Percentiles rank a stretch among this genome's conserved stretches.
Evolutionary conservation across 2,888 invertebrate genomes (phyloP).

Genomic region (Monopis laevigella): DNA sequence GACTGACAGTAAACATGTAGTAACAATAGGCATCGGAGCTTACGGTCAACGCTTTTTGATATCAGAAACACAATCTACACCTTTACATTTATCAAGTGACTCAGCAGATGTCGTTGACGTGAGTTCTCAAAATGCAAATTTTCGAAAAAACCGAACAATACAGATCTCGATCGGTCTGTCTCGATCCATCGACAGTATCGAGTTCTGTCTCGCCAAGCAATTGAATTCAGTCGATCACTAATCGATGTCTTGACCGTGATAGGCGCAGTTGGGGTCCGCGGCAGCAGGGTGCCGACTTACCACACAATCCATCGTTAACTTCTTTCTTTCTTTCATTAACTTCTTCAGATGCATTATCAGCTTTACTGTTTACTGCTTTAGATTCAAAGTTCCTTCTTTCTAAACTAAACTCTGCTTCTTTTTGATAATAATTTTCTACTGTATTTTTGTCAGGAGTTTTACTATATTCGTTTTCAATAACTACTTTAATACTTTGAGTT

Average conservation of each 20-base stretch:
- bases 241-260: conserved; percentile 68
- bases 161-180: conserved; percentile 54
- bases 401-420: conserved; percentile 48
- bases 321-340: conserved; percentile 64
- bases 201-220: conserved; percentile 58
- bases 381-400: conserved; percentile 44
- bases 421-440: conserved; percentile 61
- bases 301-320: conserved; percentile 69
- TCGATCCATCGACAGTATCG: conserved; percentile 59
- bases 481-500: conserved; percentile 36
- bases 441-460: conserved; percentile 57
- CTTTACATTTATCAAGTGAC: conserved; percentile 63
- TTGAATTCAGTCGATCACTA: conserved; percentile 68
- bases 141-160: conserved; percentile 59
- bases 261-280: conserved; percentile 63
- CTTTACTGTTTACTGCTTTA: conserved; percentile 40
- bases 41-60: conserved; percentile 61
- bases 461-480: conserved; percentile 32
- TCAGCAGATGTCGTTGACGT: conserved; percentile 63
- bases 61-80: conserved; percentile 55
- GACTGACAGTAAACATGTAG: conserved; percentile 63
- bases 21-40: conserved; percentile 56
- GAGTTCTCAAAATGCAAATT: conserved; percentile 66
- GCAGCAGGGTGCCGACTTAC: conserved; percentile 68
- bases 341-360: conserved; percentile 44